Evolutionary conservation across 2,113 vertebrate genomes (phyloP).

Genomic region (Hiodon tergisus): DNA sequence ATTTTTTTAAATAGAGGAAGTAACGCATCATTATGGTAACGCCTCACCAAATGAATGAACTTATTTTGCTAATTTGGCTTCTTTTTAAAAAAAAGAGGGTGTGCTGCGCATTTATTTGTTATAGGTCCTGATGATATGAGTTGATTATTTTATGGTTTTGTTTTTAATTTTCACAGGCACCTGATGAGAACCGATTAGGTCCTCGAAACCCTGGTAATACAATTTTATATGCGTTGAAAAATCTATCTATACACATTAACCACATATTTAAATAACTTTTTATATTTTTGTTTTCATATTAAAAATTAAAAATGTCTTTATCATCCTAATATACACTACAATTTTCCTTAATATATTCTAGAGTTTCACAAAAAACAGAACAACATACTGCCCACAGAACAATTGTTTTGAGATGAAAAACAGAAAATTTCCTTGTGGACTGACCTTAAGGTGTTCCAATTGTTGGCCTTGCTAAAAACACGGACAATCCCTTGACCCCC

Average conservation of each 20-base stretch:
- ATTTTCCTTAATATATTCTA: too few relatives aligned
- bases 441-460: too few relatives aligned
- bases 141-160: neutral
- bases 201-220: conserved; percentile 17
- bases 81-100: neutral
- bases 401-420: too few relatives aligned
- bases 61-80: neutral
- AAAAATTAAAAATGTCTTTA: too few relatives aligned
- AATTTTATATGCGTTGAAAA: neutral
- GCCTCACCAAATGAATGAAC: neutral
- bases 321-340: too few relatives aligned
- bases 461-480: too few relatives aligned
- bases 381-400: too few relatives aligned
- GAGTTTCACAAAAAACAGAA: too few relatives aligned
- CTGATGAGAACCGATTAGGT: neutral
- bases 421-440: too few relatives aligned
- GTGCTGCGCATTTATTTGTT: neutral
- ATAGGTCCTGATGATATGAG: neutral
- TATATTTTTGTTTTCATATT: neutral
- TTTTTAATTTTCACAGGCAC: neutral
- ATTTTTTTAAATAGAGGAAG: too few relatives aligned
- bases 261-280: neutral
- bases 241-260: neutral
- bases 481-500: too few relatives aligned
- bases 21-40: too few relatives aligned